These are phyloP conservation scores for Mesocricetus auratus DNA, from an alignment of 2,113 vertebrate species.

Conservation along the genomic window DNA sequence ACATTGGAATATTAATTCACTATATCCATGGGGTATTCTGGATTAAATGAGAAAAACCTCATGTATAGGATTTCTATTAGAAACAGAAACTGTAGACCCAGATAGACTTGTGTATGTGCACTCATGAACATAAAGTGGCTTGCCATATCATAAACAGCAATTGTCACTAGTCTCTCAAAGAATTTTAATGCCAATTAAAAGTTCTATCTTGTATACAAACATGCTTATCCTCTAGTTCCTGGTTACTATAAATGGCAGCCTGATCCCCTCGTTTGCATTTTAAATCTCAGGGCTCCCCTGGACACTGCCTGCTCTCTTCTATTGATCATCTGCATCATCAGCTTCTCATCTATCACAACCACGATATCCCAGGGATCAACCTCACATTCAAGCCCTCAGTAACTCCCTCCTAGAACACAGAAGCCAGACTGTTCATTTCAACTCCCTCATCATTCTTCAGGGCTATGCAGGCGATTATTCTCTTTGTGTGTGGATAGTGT, in stretches of 20 bases:
- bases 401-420: neutral
- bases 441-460: neutral
- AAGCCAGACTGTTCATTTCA: conserved; percentile 21
- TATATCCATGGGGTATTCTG: conserved; percentile 67
- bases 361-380: conserved; percentile 40
- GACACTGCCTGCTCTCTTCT: conserved; percentile 22
- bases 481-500: neutral
- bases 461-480: neutral
- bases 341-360: conserved; percentile 40
- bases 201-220: conserved; percentile 34
- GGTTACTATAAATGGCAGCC: conserved; percentile 29
- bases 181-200: conserved; percentile 65
- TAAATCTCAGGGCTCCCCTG: conserved; percentile 30
- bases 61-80: conserved; percentile 65
- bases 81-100: conserved; percentile 57
- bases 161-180: conserved; percentile 20
- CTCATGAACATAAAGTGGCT: conserved; percentile 54
- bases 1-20: conserved; percentile 64
- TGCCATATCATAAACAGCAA: conserved; percentile 47
- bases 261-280: conserved; percentile 33
- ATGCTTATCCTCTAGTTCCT: neutral
- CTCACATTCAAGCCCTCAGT: conserved; percentile 24
- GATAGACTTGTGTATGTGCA: conserved; percentile 39
- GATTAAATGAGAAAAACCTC: conserved; percentile 73
- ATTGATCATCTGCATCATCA: conserved; percentile 54